A percentile compares a stretch with the other conserved stretches of the same genome.
Conservation (phyloP, 2,797 vertebrate species). For the Falco naumanni region DNA sequence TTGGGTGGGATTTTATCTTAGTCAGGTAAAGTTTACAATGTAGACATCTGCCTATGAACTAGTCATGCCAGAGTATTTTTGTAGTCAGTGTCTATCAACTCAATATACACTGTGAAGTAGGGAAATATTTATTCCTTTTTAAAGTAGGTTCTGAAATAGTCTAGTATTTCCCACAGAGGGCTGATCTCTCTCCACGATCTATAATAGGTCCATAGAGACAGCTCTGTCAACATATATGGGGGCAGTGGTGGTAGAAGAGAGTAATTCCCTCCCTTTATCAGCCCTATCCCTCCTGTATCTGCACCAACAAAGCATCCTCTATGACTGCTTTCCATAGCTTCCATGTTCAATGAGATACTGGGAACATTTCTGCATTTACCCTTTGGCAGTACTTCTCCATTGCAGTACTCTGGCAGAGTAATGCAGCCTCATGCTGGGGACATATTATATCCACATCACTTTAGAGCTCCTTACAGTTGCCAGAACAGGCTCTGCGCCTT, state of each 20-base stretch:
- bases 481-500: neutral
- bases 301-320: neutral
- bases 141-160: neutral
- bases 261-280: neutral
- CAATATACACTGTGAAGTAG: neutral
- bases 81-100: neutral
- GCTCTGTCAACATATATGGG: neutral
- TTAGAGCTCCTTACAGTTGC: neutral
- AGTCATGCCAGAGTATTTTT: neutral
- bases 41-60: neutral
- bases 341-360: neutral
- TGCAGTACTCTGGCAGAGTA: neutral
- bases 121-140: neutral
- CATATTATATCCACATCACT: constrained; percentile 2
- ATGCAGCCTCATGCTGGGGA: neutral
- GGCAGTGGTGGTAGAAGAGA: neutral
- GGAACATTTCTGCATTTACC: neutral
- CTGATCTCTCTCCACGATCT: neutral
- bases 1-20: neutral
- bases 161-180: neutral
- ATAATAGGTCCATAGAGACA: neutral
- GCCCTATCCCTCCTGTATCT: neutral
- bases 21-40: neutral
- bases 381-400: neutral
- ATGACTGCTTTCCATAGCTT: neutral